Evolutionary conservation across 2,113 vertebrate species (phyloP), one percentile per base, ranked within the genome.

Genomic region (Neodon shergylaensis): DNA sequence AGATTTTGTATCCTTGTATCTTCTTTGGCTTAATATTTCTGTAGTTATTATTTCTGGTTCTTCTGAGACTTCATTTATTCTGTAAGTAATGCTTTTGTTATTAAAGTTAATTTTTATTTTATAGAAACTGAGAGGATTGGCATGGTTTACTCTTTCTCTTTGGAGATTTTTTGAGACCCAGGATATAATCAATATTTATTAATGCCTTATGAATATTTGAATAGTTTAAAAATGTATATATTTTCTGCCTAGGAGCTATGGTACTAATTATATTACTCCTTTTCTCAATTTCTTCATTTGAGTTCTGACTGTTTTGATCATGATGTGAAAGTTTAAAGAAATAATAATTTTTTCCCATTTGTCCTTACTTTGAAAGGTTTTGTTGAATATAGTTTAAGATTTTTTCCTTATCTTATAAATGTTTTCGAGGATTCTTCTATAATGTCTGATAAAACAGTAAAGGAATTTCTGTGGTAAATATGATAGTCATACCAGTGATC

Each of bases 51-150:
- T 89, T 79, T 89, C 84, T 78, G 2, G 8, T 84, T 90, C 39
- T 61, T 91, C 22, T 87, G 83, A 84, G 88, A 52, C 65, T 81
- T 79, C 88, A 42, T 79, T n/a, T 85, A 8, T 83, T 73, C 52
- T 72, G 77, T 86, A 89, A 73, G 24, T 91, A 94, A 89, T 86
- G 47, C 31, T 74, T 82, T 94, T 87, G 31, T 78, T 86, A 92
- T 91, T 95, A 96, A 94, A 84, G 47, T 92, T 82, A 92, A 92
- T 88, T 96, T 96, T 95, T 96, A 88, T 95, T 83, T 92, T 66
- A 95, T 17, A 63, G 16, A 89, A 92, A 88, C 88, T 93, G 92
- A 89, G 21, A 61, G 36, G 44, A 92, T 72, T 92, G 14, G 14
- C 54, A 68, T 93, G 36, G 77, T 89, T 95, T 92, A 84, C 86